A percentile compares a stretch with the other conserved stretches of the same genome.
phyloP scores from a whole-genome alignment of 1,140 invertebrate species.

The Drosophila oshimai region DNA sequence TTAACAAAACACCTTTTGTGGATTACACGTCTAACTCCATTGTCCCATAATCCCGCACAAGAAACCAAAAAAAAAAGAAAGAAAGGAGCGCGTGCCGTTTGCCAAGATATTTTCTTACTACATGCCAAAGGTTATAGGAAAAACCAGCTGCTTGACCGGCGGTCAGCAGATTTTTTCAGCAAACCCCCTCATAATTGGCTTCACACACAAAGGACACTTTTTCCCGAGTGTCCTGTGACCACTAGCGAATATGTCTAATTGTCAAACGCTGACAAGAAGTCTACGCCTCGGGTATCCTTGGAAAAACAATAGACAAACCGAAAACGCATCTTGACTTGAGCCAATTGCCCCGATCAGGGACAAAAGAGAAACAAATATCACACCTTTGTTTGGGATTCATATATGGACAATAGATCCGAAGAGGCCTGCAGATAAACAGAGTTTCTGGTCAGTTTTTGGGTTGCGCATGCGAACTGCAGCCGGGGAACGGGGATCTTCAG shows the following conservation, averaged over 20 bases:
- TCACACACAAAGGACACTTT: conserved; percentile 41
- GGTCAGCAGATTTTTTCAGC: conserved; percentile 47
- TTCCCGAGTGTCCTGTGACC: conserved; percentile 20
- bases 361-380: conserved; percentile 82
- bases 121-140: background rate
- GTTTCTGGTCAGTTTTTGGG: conserved; percentile 49
- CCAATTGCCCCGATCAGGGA: conserved; percentile 77
- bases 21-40: conserved; percentile 16
- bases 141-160: conserved; percentile 53
- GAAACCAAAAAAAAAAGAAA: conserved; percentile 1
- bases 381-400: conserved; percentile 68
- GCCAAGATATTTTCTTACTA: conserved; percentile 8
- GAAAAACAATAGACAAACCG: conserved; percentile 1
- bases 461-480: conserved; percentile 67
- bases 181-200: conserved; percentile 63
- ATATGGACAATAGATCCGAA: conserved; percentile 17
- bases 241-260: conserved; percentile 54
- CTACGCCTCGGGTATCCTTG: conserved; percentile 25
- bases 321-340: conserved; percentile 79
- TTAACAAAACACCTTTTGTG: conserved; percentile 41
- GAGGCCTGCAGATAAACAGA: background rate
- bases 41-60: conserved; percentile 40
- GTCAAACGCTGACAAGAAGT: conserved; percentile 72
- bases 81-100: conserved; percentile 61
- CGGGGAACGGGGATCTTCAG: conserved; percentile 5